Conservation (phyloP, 1,140 invertebrate species). For the Drosophila saltans region DNA sequence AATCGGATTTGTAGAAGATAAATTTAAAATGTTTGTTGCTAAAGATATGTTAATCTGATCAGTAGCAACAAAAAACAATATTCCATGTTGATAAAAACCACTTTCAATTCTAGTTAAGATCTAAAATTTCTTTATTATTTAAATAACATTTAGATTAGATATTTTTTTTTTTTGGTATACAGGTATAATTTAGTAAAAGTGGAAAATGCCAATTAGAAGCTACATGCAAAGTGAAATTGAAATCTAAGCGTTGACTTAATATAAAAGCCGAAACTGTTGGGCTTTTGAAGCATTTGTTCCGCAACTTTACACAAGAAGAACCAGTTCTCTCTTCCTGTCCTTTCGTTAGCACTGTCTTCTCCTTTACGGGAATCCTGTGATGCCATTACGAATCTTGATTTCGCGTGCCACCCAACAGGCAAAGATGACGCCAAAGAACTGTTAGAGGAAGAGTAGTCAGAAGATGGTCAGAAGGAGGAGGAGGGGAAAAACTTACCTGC, state of each 20-base stretch:
- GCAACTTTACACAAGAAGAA: neutral
- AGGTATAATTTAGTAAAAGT: neutral
- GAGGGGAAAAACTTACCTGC: slow-evolving; percentile 85
- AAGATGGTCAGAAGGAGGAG: neutral
- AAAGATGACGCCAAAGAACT: slow-evolving; percentile 83
- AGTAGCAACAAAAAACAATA: too few relatives aligned
- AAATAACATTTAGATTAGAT: slow-evolving; percentile 1
- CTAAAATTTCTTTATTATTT: slow-evolving; percentile 12
- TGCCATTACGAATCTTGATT: slow-evolving; percentile 80
- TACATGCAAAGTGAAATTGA: slow-evolving; percentile 26
- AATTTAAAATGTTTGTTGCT: too few relatives aligned
- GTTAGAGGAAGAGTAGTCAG: slow-evolving; percentile 28
- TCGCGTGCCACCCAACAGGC: slow-evolving; percentile 83
- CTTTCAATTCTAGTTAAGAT: neutral
- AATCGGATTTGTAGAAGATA: too few relatives aligned
- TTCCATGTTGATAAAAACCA: too few relatives aligned
- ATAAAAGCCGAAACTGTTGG: slow-evolving; percentile 2
- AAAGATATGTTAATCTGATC: too few relatives aligned
- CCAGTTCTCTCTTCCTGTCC: neutral
- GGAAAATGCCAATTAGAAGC: slow-evolving; percentile 3
- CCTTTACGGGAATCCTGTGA: slow-evolving; percentile 65
- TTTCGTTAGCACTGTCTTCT: neutral
- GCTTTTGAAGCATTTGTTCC: slow-evolving; percentile 9
- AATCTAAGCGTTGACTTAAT: slow-evolving; percentile 36
- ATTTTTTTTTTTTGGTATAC: neutral